phyloP scores from a whole-genome alignment of 2,888 invertebrate species.

The Macrophya alboannulata region DNA sequence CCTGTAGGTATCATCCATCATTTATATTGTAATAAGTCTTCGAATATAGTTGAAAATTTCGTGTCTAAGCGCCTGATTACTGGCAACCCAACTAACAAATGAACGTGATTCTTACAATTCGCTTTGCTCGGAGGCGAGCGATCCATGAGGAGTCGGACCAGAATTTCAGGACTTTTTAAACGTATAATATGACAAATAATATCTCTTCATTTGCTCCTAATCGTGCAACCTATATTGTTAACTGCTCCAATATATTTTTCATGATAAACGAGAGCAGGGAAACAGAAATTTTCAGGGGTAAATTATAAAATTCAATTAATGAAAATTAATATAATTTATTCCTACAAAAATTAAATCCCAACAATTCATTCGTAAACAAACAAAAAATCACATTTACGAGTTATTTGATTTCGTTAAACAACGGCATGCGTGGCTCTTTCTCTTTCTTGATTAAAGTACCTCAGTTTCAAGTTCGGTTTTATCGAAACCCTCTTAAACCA shows the following conservation, averaged over 20 bases:
- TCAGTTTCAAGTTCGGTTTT: slow-evolving; percentile 37
- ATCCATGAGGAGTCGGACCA: too few species aligned
- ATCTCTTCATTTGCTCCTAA: too few species aligned
- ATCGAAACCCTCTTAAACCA: slow-evolving; percentile 50
- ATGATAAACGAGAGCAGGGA: too few species aligned
- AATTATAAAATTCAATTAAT: background rate
- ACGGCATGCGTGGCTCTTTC: slow-evolving; percentile 8
- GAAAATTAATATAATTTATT: slow-evolving; percentile 15
- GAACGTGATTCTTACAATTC: background rate
- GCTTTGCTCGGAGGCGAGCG: too few species aligned
- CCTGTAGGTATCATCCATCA: background rate
- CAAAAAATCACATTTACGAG: background rate
- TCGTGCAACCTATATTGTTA: too few species aligned
- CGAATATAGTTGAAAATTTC: background rate
- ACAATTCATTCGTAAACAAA: slow-evolving; percentile 5
- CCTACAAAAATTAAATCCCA: background rate
- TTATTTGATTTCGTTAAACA: slow-evolving; percentile 13
- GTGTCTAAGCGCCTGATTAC: background rate
- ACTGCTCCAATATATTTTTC: too few species aligned
- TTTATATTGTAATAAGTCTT: background rate
- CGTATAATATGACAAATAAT: too few species aligned
- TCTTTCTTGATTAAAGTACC: slow-evolving; percentile 36
- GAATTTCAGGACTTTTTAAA: too few species aligned
- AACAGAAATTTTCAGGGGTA: too few species aligned
- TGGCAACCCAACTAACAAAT: background rate